phyloP scores from a whole-genome alignment of 2,113 vertebrate species.

The Lichenostomus cassidix region DNA sequence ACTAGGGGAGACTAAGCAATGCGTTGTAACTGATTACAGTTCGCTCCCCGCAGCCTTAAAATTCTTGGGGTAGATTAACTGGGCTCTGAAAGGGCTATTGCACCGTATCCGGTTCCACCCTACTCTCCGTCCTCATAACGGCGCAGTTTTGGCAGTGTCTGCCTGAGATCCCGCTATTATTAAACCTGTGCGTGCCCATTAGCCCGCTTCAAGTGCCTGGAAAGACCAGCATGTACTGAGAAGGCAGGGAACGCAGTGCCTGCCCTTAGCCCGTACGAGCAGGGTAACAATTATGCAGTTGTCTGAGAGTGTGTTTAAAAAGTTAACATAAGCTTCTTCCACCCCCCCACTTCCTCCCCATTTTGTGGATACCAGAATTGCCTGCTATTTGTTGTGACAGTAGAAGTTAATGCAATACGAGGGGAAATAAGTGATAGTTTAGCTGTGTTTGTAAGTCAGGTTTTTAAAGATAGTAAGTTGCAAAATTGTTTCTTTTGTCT shows the following conservation, averaged over 20 bases:
- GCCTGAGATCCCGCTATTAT: fast-evolving
- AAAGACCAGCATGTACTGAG: background rate
- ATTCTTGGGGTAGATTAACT: background rate
- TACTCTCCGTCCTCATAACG: fast-evolving
- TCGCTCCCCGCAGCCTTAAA: fast-evolving
- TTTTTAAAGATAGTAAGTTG: background rate
- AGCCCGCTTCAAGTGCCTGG: background rate
- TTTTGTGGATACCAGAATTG: fast-evolving
- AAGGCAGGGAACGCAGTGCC: too few species aligned
- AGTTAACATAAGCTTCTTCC: background rate
- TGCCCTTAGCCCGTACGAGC: background rate
- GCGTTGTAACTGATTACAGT: background rate
- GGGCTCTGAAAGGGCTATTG: fast-evolving
- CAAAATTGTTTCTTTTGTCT: background rate
- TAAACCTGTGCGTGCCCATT: background rate
- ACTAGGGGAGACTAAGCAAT: background rate
- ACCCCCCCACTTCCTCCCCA: fast-evolving
- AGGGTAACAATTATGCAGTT: background rate
- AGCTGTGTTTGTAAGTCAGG: background rate
- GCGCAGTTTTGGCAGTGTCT: fast-evolving
- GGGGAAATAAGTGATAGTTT: fast-evolving
- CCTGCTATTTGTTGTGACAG: fast-evolving
- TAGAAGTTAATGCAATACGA: background rate
- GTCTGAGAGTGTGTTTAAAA: background rate
- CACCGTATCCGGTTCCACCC: fast-evolving